These are phyloP conservation scores for Drosophila paulistorum DNA, from an alignment of 1,140 invertebrate species.

Conservation along the genomic window DNA sequence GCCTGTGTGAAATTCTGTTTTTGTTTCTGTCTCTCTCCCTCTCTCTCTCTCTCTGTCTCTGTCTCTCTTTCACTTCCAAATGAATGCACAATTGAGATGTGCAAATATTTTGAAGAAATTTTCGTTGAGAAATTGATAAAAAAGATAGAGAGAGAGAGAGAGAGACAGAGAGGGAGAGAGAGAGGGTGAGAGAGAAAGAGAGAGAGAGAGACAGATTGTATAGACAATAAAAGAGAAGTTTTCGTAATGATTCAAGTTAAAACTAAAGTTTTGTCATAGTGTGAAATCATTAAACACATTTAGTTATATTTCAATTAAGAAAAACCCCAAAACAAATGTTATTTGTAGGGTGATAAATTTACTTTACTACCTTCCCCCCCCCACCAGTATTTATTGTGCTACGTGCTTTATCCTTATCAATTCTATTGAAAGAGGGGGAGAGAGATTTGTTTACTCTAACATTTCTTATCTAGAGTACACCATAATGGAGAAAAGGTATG, in stretches of 20 bases:
- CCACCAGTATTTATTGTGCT: no score
- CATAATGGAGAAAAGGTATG: not conserved
- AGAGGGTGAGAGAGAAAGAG: not conserved
- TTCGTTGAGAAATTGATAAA: not conserved
- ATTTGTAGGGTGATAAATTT: not conserved
- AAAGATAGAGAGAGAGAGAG: not conserved
- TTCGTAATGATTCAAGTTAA: no score
- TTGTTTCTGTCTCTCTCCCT: not conserved
- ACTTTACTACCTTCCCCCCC: not conserved
- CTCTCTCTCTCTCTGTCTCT: not conserved
- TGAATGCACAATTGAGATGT: constrained; percentile 7
- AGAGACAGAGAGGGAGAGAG: not conserved
- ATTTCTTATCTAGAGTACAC: not conserved
- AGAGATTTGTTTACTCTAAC: not conserved
- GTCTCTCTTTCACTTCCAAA: not conserved
- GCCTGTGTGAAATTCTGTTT: not conserved
- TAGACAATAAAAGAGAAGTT: no score
- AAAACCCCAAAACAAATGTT: not conserved
- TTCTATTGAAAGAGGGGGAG: not conserved
- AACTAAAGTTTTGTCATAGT: no score
- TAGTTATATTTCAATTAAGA: not conserved
- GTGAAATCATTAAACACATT: not conserved
- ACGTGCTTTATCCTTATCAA: not conserved
- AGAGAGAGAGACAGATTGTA: not conserved
- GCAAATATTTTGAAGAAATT: constrained; percentile 4